Evolutionary conservation across 2,888 invertebrate species (phyloP), one percentile per base, ranked within the genome.

Genomic region (Acanthoscelides obtectus): DNA sequence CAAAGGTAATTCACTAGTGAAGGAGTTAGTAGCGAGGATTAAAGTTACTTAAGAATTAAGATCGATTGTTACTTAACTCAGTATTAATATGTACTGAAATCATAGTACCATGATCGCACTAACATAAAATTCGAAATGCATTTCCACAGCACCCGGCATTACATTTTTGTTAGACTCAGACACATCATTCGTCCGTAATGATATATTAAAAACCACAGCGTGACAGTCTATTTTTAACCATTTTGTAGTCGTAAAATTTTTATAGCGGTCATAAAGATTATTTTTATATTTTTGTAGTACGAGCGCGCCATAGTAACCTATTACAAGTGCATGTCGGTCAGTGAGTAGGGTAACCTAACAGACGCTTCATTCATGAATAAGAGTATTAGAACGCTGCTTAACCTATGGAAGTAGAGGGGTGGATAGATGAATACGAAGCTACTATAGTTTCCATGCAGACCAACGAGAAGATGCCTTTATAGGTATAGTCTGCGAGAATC

Each of bases 241-340:
- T 78, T 78, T 77, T 77, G 71, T 72, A 70, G 70, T 71, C 73
- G 71, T 78, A 78, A 78, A 78, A 74, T 67, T 74, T 78, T 78
- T 78, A 78, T 74, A 73, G 73, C 73, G 68, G 70, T 71, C 71
- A 77, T 77, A 77, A 78, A 77, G 76, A 75, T 73, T 69, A 73
- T 69, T 21, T 22, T 66, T 66, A 21, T 66, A 66, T 66, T 45
- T 45, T 45, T 45, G 45, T 45, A 45, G 45, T 45, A 45, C 45
- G 45, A 45, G 12, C 45, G 8, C 45, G 45, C 20, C 27, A 45
- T 64, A 68, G 64, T 27, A 45, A 67, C 21, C 19, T 21, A 67
- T 67, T 67, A 67, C 45, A 4, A 45, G 45, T 45, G 45, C 17
- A 45, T 45, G 45, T 45, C 45, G 45, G 3, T 45, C 45, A 45